Evolutionary conservation across 2,113 vertebrate genomes (phyloP).

Genomic region (Corythaixoides concolor): DNA sequence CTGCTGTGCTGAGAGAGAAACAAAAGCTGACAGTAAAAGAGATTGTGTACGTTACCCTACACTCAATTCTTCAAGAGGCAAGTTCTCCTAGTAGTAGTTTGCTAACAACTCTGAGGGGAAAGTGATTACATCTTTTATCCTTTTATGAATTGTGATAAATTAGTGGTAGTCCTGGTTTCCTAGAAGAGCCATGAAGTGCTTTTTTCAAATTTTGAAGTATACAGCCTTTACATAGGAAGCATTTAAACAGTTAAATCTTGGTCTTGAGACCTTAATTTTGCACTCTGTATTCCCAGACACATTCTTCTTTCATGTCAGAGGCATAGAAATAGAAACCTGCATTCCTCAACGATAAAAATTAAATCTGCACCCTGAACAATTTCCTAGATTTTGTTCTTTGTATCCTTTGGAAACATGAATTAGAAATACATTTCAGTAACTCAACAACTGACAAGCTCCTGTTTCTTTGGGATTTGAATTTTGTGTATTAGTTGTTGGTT

Average conservation of each 20-base stretch:
- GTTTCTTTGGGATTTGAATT: neutral
- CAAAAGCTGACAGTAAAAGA: neutral
- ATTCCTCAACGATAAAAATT: neutral
- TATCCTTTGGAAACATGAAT: neutral
- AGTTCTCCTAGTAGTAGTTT: neutral
- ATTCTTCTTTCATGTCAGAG: neutral
- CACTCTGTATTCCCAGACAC: neutral
- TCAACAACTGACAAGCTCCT: neutral
- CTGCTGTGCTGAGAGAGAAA: neutral
- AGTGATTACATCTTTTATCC: neutral
- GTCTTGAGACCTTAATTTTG: neutral
- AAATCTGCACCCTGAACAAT: neutral
- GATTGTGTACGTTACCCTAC: accelerated
- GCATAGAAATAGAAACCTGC: neutral
- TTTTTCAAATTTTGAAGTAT: neutral
- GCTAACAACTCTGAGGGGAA: neutral
- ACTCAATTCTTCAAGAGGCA: neutral
- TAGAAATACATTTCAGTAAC: neutral
- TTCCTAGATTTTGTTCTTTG: neutral
- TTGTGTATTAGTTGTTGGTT: neutral
- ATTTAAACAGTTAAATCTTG: neutral
- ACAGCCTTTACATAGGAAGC: neutral
- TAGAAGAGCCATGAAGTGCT: neutral
- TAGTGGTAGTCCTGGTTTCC: neutral
- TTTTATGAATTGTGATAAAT: neutral